Evolutionary conservation across 2,888 invertebrate species (phyloP), one percentile per base, ranked within the genome.

Genomic region (Tenthredo livida): DNA sequence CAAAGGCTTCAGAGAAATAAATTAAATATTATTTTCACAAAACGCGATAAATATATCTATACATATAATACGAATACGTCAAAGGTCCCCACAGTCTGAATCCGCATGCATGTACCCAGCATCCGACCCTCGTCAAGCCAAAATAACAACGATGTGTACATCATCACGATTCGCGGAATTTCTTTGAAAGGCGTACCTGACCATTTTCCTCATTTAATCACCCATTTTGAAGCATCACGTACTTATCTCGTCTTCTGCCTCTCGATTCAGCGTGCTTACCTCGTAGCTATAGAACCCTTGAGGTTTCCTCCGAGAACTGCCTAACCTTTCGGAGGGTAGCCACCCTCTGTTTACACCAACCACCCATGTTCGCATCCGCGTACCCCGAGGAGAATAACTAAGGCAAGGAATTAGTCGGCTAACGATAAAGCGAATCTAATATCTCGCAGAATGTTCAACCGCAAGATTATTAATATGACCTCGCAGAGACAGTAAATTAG

Each of bases 261-360:
- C 61, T 33, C 40, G 40, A 80, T 80, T 80, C 80, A 25, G 54
- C 25, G 25, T 77, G 25, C 77, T 17, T 15, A 33, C 25, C 50
- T 12, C 50, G 50, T 29, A 25, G 47, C 29, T 50, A 54, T 50
- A 54, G 17, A 77, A 33, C 21, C 40, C 37, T 29, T 37, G 67
- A 43, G 47, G 67, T 83, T 67, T 83, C 0, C 29, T 25, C 43
- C 4, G 17, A 83, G 83, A 61, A 61, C 58, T 40, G 61, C 25
- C 10, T 40, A 80, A 61, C 80, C 61, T 80, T 25, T 58, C 21
- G n/a, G 58, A 50, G 83, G 67, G 47, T 83, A 67, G 17, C 65
- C n/a, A 67, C 83, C 83, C 83, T 83, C 83, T 83, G 83, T 83
- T 83, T 83, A 67, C 83, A 67, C 83, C 83, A 70, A 70, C 83